Evolutionary conservation across 2,888 invertebrate genomes (phyloP), one percentile per base, ranked within the genome.

Genomic region (Linnaemya vulpina): DNA sequence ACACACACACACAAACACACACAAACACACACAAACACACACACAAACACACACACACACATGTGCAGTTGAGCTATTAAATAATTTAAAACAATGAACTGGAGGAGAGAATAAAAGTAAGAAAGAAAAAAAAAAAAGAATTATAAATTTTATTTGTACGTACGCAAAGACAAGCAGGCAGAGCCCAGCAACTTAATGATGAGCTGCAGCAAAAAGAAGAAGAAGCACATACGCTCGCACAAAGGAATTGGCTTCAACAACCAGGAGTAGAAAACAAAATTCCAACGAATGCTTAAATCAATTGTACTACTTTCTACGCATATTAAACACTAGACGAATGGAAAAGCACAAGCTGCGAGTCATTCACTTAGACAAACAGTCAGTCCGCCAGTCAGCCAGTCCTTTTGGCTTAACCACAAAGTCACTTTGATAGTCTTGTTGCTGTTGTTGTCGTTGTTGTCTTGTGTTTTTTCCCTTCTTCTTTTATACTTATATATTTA

Each of bases 281-380:
- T 78, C 63, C 55, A 71, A 65, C 55, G 65, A 79, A 79, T 55
- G 9, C 63, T 62, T 49, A 38, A 49, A 62, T 79, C 78, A 71
- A 71, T 79, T 35, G 63, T 22, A 55, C 38, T 49, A 65, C 71
- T 79, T 62, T 65, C 46, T 49, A 65, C 55, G 71, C 55, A 55
- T 65, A 79, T 30, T 55, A 58, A 79, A 73, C 46, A 65, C 43
- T 46, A 60, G 22, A 43, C 43, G 35, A 43, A 30, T 25, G 17
- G 13, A 40, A 13, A 53, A 30, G 9, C 20, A 55, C 15, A 22
- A 15, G 0, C 63, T 40, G 25, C 7, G 25, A 22, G n/a, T n/a
- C 17, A 53, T 1, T 40, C n/a, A 74, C 20, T n/a, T n/a, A n/a
- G n/a, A n/a, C n/a, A n/a, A n/a, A n/a, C n/a, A n/a, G n/a, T n/a